These are phyloP conservation scores for Synaphobranchus kaupii DNA, from an alignment of 2,797 vertebrate species.

Conservation along the genomic window DNA sequence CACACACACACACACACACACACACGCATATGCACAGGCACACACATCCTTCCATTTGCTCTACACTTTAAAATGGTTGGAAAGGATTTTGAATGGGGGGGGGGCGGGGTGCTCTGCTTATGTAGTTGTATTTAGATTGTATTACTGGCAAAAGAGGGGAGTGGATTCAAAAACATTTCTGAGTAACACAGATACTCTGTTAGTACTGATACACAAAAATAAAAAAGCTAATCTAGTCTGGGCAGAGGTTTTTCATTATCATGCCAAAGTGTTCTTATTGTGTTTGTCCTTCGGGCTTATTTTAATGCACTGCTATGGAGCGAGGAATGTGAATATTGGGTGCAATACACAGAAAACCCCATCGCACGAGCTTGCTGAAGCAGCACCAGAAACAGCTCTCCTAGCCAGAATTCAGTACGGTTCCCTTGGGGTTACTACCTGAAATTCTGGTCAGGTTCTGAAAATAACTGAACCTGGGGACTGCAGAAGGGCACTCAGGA, in stretches of 20 bases:
- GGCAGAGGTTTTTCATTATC: conserved; percentile 10
- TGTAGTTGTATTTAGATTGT: neutral
- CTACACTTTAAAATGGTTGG: neutral
- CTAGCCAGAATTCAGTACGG: conserved; percentile 56
- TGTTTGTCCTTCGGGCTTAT: conserved; percentile 58
- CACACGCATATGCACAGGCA: too few relatives aligned
- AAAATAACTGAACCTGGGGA: conserved; percentile 68
- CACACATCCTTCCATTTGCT: too few relatives aligned
- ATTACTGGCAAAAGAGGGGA: neutral
- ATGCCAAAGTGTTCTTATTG: conserved; percentile 12
- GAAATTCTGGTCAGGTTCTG: conserved; percentile 66
- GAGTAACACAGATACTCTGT: neutral
- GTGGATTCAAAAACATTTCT: neutral
- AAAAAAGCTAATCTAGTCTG: conserved; percentile 1
- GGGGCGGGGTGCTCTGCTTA: neutral
- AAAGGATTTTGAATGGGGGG: neutral
- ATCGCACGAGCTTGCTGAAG: conserved; percentile 66
- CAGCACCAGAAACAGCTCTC: conserved; percentile 40
- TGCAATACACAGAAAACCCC: conserved; percentile 28
- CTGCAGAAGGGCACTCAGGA: conserved; percentile 59
- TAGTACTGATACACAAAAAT: neutral
- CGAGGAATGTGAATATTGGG: neutral
- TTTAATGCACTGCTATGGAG: conserved; percentile 48
- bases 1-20: neutral
- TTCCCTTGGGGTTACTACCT: conserved; percentile 61